Evolutionary conservation across 2,888 invertebrate genomes (phyloP).

Genomic region (Drosophila anomalata): DNA sequence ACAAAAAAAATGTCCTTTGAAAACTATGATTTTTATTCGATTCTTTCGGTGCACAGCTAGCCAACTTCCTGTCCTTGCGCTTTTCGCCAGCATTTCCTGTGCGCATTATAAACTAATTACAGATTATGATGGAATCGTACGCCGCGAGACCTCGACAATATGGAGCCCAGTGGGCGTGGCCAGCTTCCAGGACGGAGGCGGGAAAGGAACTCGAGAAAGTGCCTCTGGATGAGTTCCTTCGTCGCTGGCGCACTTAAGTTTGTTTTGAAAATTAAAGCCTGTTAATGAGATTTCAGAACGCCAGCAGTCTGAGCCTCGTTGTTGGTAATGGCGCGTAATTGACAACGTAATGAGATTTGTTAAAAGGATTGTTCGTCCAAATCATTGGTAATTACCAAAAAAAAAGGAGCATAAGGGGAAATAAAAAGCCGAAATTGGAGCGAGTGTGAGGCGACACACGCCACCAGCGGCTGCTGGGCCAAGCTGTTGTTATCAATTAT

Average conservation of each 20-base stretch:
- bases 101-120: constrained; percentile 76
- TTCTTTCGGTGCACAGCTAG: constrained; percentile 30
- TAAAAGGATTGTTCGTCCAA: constrained; percentile 70
- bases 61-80: constrained; percentile 34
- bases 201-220: constrained; percentile 6
- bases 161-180: constrained; percentile 46
- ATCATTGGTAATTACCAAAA: constrained; percentile 63
- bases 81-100: constrained; percentile 48
- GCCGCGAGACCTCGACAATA: constrained; percentile 58
- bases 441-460: background rate
- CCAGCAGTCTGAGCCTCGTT: constrained; percentile 1
- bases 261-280: constrained; percentile 66
- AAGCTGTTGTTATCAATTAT: constrained; percentile 63
- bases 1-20: background rate
- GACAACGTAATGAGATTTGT: constrained; percentile 76
- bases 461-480: background rate
- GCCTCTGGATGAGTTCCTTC: constrained; percentile 21
- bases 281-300: constrained; percentile 71
- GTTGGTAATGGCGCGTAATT: constrained; percentile 65
- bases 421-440: constrained; percentile 5
- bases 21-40: background rate
- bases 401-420: constrained; percentile 3
- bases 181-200: constrained; percentile 2
- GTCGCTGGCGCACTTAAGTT: constrained; percentile 53
- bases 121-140: constrained; percentile 70